These are phyloP conservation scores for Plusia festucae DNA, from an alignment of 2,888 invertebrate species.

Conservation along the genomic window DNA sequence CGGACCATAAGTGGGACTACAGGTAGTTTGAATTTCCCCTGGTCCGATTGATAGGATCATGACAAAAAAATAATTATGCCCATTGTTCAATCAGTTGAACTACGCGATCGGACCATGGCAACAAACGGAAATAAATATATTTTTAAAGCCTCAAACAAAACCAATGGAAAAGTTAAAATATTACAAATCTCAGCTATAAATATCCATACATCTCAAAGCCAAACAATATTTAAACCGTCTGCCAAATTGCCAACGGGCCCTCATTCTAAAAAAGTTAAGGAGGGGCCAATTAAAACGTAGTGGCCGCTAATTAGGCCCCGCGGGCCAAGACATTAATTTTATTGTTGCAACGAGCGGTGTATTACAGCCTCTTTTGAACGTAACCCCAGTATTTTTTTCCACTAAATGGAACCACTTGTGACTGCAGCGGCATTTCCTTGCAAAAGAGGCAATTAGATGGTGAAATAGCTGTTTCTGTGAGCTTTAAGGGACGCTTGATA, in stretches of 20 bases:
- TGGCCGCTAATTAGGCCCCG: slow-evolving; percentile 57
- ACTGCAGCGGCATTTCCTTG: slow-evolving; percentile 47
- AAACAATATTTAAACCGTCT: slow-evolving; percentile 49
- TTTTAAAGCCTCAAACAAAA: no score
- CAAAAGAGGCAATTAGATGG: slow-evolving; percentile 49
- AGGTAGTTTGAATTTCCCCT: no score
- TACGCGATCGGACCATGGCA: no score
- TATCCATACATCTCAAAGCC: slow-evolving; percentile 12
- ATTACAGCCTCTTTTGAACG: slow-evolving; percentile 49
- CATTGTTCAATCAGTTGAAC: no score
- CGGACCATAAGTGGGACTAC: no score
- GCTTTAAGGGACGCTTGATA: slow-evolving; percentile 25
- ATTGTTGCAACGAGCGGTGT: slow-evolving; percentile 52
- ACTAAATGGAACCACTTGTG: slow-evolving; percentile 55
- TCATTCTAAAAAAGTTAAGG: slow-evolving; percentile 50
- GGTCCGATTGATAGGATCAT: no score
- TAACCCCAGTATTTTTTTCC: slow-evolving; percentile 53
- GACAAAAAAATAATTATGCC: no score
- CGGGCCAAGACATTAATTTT: slow-evolving; percentile 57
- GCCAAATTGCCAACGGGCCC: slow-evolving; percentile 37
- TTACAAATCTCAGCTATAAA: not conserved
- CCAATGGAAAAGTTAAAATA: not conserved
- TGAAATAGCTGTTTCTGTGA: slow-evolving; percentile 51
- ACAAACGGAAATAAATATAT: no score
- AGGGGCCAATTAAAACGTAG: slow-evolving; percentile 56